phyloP scores from a whole-genome alignment of 2,797 vertebrate species.

The Avahi laniger region DNA sequence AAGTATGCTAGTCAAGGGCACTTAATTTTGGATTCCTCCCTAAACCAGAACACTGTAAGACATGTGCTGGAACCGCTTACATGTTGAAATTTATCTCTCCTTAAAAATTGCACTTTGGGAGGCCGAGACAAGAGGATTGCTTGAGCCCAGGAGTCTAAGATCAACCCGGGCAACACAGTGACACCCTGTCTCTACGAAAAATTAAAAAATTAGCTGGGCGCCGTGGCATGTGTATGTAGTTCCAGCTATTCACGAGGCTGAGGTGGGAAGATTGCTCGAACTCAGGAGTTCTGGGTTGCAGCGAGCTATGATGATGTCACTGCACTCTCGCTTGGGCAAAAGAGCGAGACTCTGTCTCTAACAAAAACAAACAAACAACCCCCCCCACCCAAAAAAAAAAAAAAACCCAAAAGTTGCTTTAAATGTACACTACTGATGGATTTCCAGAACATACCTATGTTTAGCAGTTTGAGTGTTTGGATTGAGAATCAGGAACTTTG shows the following conservation, averaged over 20 bases:
- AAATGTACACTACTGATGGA: neutral
- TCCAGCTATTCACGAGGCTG: neutral
- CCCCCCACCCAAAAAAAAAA: neutral
- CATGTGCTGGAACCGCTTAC: neutral
- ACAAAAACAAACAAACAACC: neutral
- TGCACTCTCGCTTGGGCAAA: neutral
- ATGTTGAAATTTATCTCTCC: neutral
- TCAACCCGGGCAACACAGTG: neutral
- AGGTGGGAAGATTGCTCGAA: neutral
- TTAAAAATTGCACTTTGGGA: neutral
- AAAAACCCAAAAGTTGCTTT: conserved; percentile 2
- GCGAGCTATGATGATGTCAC: neutral
- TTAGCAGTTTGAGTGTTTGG: conserved; percentile 19
- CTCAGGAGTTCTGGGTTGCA: neutral
- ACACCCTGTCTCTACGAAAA: neutral
- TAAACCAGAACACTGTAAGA: neutral
- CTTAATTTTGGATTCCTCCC: conserved; percentile 17
- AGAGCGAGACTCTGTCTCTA: neutral
- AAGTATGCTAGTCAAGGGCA: neutral
- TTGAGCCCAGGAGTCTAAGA: neutral
- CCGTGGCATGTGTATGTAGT: neutral
- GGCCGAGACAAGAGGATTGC: neutral
- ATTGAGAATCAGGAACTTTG: conserved; percentile 13
- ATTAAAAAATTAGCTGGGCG: neutral
- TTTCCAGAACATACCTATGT: conserved; percentile 19